Percentiles rank a stretch among this genome's conserved stretches.
phyloP scores from a whole-genome alignment of 1,140 invertebrate species.

The Drosophila lacertosa region DNA sequence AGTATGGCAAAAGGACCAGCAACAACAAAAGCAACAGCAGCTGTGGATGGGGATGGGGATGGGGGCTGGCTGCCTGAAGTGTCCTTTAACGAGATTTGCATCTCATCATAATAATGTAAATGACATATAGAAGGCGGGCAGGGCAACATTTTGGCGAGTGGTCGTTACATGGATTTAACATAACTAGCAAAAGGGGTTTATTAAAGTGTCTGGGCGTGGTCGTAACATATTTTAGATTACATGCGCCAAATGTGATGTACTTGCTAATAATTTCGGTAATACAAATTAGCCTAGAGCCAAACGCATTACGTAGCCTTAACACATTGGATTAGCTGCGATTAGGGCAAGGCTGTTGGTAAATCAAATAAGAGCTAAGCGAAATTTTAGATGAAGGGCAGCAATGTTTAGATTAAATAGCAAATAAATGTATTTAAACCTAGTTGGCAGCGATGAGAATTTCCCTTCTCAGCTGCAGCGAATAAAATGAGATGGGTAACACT shows the following conservation, averaged over 20 bases:
- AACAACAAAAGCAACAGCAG: slow-evolving; percentile 23
- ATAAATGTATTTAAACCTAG: too few species aligned
- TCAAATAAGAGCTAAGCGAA: neutral
- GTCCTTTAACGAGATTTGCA: slow-evolving; percentile 81
- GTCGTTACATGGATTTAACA: slow-evolving; percentile 65
- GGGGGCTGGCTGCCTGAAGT: slow-evolving; percentile 57
- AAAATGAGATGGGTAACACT: neutral
- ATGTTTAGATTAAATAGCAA: neutral
- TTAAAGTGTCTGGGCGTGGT: slow-evolving; percentile 39
- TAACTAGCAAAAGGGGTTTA: slow-evolving; percentile 60
- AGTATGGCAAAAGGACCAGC: slow-evolving; percentile 60
- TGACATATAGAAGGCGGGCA: slow-evolving; percentile 53
- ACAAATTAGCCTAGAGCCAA: slow-evolving; percentile 34
- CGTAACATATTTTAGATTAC: slow-evolving; percentile 41
- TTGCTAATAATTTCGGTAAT: slow-evolving; percentile 27
- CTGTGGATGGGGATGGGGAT: slow-evolving; percentile 28
- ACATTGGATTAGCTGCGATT: slow-evolving; percentile 5
- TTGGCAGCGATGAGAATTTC: too few species aligned
- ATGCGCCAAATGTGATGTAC: slow-evolving; percentile 39
- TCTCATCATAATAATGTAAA: slow-evolving; percentile 82
- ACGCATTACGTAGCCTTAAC: slow-evolving; percentile 11
- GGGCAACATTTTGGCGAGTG: slow-evolving; percentile 53
- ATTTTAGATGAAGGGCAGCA: neutral
- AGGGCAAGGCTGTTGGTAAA: slow-evolving; percentile 10
- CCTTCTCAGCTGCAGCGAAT: too few species aligned